Conservation (phyloP, 2,797 vertebrate genomes). For the Peromyscus aztecus region DNA sequence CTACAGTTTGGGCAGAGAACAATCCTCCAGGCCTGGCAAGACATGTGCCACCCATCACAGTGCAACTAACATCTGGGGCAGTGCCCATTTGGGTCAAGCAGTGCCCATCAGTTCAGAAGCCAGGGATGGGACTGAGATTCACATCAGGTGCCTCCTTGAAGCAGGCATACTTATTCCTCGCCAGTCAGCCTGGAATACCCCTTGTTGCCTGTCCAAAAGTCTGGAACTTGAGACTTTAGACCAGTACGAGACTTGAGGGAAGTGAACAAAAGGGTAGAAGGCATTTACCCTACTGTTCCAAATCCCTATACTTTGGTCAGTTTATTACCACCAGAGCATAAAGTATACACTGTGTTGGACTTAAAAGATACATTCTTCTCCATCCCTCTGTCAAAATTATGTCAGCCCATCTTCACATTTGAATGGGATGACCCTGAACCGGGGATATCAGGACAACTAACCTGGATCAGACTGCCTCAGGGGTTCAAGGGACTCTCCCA, state of each 20-base stretch:
- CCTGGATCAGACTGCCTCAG: background rate
- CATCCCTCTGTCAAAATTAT: background rate
- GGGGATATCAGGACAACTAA: background rate
- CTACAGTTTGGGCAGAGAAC: background rate
- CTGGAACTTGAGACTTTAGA: background rate
- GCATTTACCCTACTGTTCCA: background rate
- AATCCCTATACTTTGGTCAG: background rate
- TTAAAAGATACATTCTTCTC: background rate
- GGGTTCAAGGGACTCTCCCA: background rate
- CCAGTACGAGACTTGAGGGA: background rate
- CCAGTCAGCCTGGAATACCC: background rate
- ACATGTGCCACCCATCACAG: background rate
- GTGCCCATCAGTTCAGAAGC: background rate
- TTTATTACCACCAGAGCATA: background rate
- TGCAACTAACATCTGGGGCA: background rate
- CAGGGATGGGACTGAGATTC: background rate
- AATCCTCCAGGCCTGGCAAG: background rate
- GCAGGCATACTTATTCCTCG: background rate
- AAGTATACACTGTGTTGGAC: background rate
- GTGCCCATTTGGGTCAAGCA: background rate
- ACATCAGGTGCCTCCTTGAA: background rate
- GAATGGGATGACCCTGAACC: background rate
- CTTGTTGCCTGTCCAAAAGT: background rate
- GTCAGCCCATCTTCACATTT: background rate
- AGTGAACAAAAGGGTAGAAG: background rate